phyloP scores from a whole-genome alignment of 2,797 vertebrate species.

The Cephalopachus bancanus region DNA sequence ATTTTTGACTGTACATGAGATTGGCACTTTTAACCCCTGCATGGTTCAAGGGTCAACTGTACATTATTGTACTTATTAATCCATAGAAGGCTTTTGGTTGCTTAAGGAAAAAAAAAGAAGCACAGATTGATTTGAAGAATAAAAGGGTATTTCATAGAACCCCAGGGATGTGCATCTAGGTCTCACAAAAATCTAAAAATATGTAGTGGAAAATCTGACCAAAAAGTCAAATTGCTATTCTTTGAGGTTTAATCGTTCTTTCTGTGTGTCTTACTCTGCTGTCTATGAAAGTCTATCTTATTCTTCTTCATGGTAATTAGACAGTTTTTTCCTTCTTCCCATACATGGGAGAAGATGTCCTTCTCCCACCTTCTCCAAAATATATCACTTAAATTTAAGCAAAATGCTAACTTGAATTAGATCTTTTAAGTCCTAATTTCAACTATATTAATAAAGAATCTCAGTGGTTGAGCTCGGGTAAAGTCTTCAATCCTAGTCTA shows the following conservation, averaged over 20 bases:
- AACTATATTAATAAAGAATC: conserved; percentile 40
- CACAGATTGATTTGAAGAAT: not conserved
- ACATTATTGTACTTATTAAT: not conserved
- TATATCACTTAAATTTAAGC: conserved; percentile 1
- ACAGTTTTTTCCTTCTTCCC: not conserved
- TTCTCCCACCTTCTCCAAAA: not conserved
- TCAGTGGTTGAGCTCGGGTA: not conserved
- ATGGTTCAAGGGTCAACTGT: not conserved
- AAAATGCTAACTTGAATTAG: conserved; percentile 9
- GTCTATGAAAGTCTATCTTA: not conserved
- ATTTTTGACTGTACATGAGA: not conserved
- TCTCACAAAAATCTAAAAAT: not conserved
- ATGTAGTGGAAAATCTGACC: not conserved
- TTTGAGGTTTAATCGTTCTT: not conserved
- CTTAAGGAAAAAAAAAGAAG: not conserved
- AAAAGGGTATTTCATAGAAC: not conserved
- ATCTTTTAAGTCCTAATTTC: not conserved
- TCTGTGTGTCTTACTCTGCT: not conserved
- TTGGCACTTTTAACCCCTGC: no score
- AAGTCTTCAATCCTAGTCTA: not conserved
- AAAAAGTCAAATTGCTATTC: not conserved
- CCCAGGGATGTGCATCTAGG: not conserved
- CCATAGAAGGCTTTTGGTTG: not conserved
- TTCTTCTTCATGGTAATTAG: not conserved
- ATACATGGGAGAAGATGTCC: not conserved